Percentiles rank a stretch among this genome's conserved stretches.
Evolutionary conservation across 2,113 vertebrate genomes (phyloP).

Genomic region (Pitta sordida): DNA sequence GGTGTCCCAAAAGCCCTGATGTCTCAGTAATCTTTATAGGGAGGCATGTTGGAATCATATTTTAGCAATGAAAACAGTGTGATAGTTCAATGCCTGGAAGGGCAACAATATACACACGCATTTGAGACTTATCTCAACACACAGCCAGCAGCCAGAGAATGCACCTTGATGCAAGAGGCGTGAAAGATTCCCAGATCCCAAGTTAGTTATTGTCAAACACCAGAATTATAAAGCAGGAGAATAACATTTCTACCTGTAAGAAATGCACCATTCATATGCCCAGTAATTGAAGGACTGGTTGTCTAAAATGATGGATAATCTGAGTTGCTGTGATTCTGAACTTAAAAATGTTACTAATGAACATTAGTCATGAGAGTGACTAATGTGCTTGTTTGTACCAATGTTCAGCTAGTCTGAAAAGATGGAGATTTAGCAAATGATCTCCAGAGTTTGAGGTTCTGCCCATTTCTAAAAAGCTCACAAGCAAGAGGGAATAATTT

Average conservation of each 20-base stretch:
- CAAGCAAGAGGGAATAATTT: not conserved
- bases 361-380: not conserved
- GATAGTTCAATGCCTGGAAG: not conserved
- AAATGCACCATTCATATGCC: not conserved
- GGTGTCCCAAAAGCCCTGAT: not conserved
- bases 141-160: not conserved
- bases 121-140: not conserved
- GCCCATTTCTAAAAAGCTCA: not conserved
- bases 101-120: not conserved
- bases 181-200: not conserved
- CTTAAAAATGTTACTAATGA: not conserved
- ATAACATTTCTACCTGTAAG: not conserved
- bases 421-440: conserved; percentile 31
- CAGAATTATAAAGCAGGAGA: not conserved
- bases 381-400: conserved; percentile 10
- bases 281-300: not conserved
- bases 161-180: not conserved
- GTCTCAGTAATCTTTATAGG: not conserved
- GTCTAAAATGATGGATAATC: not conserved
- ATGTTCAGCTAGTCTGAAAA: conserved; percentile 19
- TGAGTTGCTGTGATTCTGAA: not conserved
- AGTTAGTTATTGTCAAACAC: not conserved
- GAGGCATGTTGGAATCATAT: not conserved
- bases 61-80: not conserved
- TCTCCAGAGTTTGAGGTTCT: conserved; percentile 20